Evolutionary conservation across 2,113 vertebrate genomes (phyloP).

Genomic region (Athene cunicularia): DNA sequence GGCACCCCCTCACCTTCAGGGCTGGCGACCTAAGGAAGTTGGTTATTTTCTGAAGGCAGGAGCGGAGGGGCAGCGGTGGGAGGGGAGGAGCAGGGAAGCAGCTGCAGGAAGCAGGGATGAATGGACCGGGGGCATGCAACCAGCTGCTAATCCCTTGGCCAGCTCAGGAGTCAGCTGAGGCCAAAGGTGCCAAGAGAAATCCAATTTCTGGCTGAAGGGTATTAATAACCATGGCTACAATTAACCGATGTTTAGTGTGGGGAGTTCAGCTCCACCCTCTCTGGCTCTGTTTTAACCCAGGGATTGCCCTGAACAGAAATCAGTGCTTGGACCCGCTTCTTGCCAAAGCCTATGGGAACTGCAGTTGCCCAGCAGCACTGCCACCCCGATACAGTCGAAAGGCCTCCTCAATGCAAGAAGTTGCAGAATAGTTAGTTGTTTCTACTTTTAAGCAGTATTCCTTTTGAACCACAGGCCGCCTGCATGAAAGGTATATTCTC

Average conservation of each 20-base stretch:
- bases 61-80: fast-evolving
- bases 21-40: background rate
- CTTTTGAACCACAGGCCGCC: fast-evolving
- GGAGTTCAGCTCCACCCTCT: background rate
- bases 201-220: background rate
- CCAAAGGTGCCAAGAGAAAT: background rate
- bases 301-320: background rate
- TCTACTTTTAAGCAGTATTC: background rate
- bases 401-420: background rate
- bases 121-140: fast-evolving
- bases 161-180: background rate
- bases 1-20: background rate
- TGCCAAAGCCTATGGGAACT: fast-evolving
- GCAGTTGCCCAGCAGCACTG: background rate
- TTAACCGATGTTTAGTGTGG: background rate
- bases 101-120: background rate
- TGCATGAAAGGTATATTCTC: background rate
- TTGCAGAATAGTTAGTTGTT: background rate
- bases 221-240: background rate
- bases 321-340: background rate
- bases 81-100: background rate
- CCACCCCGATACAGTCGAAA: fast-evolving
- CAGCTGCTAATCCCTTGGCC: background rate
- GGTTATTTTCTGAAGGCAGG: background rate
- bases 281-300: background rate